A percentile compares a stretch with the other conserved stretches of the same genome.
Conservation (phyloP, 2,888 invertebrate species). For the Geophilus truncorum region DNA sequence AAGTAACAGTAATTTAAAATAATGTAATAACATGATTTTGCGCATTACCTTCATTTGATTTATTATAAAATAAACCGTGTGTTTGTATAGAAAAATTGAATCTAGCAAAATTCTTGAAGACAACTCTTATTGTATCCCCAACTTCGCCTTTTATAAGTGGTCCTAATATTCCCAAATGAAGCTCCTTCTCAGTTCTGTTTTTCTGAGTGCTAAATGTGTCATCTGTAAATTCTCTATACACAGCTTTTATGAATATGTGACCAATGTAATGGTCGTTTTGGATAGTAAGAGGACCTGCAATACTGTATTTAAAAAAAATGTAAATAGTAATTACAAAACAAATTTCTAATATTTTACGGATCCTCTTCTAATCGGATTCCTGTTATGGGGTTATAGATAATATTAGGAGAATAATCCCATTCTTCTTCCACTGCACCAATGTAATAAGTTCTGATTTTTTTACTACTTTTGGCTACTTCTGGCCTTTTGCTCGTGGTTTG, state of each 20-base stretch:
- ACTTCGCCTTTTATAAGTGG: constrained; percentile 44
- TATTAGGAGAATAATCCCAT: constrained; percentile 39
- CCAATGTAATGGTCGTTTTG: constrained; percentile 35
- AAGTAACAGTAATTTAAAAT: too few relatives aligned
- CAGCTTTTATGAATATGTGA: constrained; percentile 38
- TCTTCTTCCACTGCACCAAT: constrained; percentile 38
- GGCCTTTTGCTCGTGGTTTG: too few relatives aligned
- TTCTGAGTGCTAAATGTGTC: constrained; percentile 36
- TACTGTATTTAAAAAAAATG: not conserved
- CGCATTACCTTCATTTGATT: constrained; percentile 19
- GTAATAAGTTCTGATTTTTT: constrained; percentile 36
- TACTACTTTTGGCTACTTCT: too few relatives aligned
- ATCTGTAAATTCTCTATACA: constrained; percentile 39
- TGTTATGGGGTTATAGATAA: not conserved
- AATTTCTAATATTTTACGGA: not conserved
- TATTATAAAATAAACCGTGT: not conserved
- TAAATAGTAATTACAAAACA: not conserved
- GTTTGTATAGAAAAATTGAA: not conserved
- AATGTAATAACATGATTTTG: too few relatives aligned
- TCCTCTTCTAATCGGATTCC: not conserved
- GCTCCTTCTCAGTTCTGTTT: constrained; percentile 17
- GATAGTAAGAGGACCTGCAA: not conserved
- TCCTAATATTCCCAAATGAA: constrained; percentile 40
- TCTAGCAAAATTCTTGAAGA: constrained; percentile 38
- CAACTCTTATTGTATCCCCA: constrained; percentile 41